Base-by-base conservation (phyloP, 2,888 invertebrate genomes). In the Nemotelus nigrinus region DNA sequence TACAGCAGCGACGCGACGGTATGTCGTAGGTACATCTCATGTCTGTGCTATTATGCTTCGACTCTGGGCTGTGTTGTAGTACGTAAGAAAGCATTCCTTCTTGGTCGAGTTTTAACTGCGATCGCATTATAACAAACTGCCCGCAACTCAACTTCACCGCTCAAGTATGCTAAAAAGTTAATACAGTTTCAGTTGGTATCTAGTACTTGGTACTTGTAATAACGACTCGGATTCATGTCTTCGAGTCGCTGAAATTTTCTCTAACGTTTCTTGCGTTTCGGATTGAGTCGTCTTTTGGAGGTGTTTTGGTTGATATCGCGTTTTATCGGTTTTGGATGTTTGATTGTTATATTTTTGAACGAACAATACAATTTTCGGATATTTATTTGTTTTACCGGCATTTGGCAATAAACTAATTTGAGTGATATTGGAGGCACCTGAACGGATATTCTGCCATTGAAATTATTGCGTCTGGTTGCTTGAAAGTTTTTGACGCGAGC, bases 141-240 rank as follows among this genome's bases (percentile, higher is more conserved):
- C 80, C 80, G 80, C 79, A 80, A 81, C 78, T 79, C 70, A 70
- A 70, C 70, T 70, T 10, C 53, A 70, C 70, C 43, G 70, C 70
- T 70, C 74, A 81, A 80, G 80, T 80, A 81, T 80, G 80, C 80
- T 80, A 80, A 81, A 81, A 80, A 80, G 78, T 79, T 81, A 80
- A 80, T 81, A 81, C 81, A 82, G 79, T 80, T 81, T 82, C 81
- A 82, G 81, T 80, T 81, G 80, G 80, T 80, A 81, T 81, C 81
- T 80, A 80, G 81, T 81, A 81, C 81, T 80, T 79, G 79, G 80
- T 81, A 81, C 80, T 81, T 80, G 81, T 77, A 78, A 78, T 80
- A 77, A 78, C 77, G 78, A 78, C 75, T 75, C 78, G 65, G 64
- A 58, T 60, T 45, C 58, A 76, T 65, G 65, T 65, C 65, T 58